phyloP scores from a whole-genome alignment of 2,113 vertebrate species.

The Apistogramma diplotaenia region DNA sequence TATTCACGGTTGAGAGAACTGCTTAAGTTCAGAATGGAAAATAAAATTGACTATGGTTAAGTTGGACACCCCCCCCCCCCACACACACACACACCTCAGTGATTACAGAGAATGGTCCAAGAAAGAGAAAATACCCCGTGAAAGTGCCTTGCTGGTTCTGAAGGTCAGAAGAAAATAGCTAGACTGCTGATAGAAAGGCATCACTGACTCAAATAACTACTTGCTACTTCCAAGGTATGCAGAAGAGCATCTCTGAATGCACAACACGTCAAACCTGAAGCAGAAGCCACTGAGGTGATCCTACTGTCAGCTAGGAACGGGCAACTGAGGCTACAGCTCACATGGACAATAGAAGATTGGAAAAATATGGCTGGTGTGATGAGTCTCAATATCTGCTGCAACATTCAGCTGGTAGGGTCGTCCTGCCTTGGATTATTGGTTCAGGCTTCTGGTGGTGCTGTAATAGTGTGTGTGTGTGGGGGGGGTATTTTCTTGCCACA shows the following conservation, averaged over 20 bases:
- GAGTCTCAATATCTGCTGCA: neutral
- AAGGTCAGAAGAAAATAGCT: neutral
- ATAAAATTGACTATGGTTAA: neutral
- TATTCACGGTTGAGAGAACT: rapidly evolving
- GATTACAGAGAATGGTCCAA: neutral
- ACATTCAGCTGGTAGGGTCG: too few species aligned
- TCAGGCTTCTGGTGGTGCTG: neutral
- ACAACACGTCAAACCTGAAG: neutral
- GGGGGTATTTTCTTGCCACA: neutral
- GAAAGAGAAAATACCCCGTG: neutral
- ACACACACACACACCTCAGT: neutral
- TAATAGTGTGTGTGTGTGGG: neutral
- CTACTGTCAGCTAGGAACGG: neutral
- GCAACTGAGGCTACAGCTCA: neutral
- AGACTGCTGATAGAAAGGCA: neutral
- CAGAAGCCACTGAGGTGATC: neutral
- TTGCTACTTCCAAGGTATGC: neutral
- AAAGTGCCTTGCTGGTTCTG: neutral
- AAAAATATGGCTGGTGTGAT: neutral
- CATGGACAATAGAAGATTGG: neutral
- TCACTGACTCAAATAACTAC: neutral
- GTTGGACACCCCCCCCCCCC: too few species aligned
- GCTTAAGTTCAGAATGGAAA: neutral
- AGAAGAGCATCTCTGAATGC: neutral
- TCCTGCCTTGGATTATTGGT: too few species aligned